Conservation (phyloP, 1,140 invertebrate genomes). For the Caenorhabditis inopinata region DNA sequence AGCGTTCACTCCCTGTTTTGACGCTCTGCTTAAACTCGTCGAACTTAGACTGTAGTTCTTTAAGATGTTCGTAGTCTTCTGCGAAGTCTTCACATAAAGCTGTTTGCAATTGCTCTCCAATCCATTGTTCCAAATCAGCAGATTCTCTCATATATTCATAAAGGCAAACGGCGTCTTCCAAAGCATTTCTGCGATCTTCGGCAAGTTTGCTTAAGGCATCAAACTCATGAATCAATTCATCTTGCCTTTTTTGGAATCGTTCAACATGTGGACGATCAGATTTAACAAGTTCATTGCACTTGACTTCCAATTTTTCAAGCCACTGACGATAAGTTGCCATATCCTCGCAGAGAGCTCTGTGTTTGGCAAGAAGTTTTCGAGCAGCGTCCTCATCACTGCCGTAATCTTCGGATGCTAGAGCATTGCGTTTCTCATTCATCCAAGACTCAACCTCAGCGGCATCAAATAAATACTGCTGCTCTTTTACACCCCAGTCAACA, state of each 20-base stretch:
- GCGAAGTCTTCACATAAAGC: conserved; percentile 93
- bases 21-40: conserved; percentile 89
- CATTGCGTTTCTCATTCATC: conserved; percentile 81
- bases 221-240: conserved; percentile 41
- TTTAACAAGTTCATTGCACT: conserved; percentile 50
- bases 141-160: conserved; percentile 90
- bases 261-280: conserved; percentile 26
- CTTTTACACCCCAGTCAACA: conserved; percentile 51
- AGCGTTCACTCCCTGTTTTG: conserved; percentile 85
- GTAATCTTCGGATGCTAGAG: conserved; percentile 74
- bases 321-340: conserved; percentile 53
- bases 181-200: conserved; percentile 76
- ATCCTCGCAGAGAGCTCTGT: conserved; percentile 74
- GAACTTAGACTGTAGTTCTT: conserved; percentile 86
- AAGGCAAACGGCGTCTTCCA: conserved; percentile 72
- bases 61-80: conserved; percentile 90
- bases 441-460: conserved; percentile 87
- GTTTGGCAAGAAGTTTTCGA: conserved; percentile 84
- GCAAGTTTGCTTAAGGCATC: conserved; percentile 68
- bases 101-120: conserved; percentile 84
- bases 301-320: conserved; percentile 45
- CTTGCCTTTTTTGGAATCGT: conserved; percentile 36
- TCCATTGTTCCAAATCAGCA: conserved; percentile 88
- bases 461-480: conserved; percentile 71
- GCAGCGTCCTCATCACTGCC: conserved; percentile 84